Base-by-base conservation (phyloP, 2,797 vertebrate species). In the Ptychadena robeensis region DNA sequence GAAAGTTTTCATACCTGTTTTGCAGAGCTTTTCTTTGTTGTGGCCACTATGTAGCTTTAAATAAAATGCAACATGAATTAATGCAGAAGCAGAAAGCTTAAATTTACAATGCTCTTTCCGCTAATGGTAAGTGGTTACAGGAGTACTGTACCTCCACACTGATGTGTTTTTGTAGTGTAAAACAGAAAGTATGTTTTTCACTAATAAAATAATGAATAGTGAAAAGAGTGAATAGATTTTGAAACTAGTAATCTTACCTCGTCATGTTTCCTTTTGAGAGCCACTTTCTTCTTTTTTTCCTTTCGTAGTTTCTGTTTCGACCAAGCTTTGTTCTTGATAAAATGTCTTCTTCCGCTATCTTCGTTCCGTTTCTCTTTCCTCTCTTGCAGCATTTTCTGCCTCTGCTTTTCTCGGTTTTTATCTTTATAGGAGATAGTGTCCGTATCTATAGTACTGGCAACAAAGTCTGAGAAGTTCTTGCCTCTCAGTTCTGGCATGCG, bases 401-500 rank as follows among this genome's bases (percentile, higher is more conserved):
- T 93, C 88, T 94, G 95, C 35, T 94, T 98, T 89, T 99, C 95
- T 73, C 97, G 82, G 22, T 94, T 90, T 91, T 99, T 99, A 88
- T 99, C 98, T 88, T 95, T 97, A 91, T 95, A 99, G 7, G 95
- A 91, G 85, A 99, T 99, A 5, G 90, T 88, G 65, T 99, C 93
- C 0, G 96, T 98, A 89, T 99, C 93, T 0, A 96, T n/a, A 0
- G 89, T n/a, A 4, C 91, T 91, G 8, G 91, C 88, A 0, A 66
- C 79, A 11, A 99, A 99, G 6, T 91, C 94, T 0, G 96, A 93
- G 40, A 98, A 93, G 0, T 75, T 88, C 87, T 95, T 97, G 28
- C 96, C 97, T 85, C 86, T 93, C 37, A 99, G 89, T 73, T 99
- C 98, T 0, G 98, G 98, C 98, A 99, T 99, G 90, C 91, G 95